Evolutionary conservation across 30 jellyfish, hydroid and myxozoan genomes (phyloP), one percentile per base, ranked within the genome.

Genomic region (Rhopilema esculentum): DNA sequence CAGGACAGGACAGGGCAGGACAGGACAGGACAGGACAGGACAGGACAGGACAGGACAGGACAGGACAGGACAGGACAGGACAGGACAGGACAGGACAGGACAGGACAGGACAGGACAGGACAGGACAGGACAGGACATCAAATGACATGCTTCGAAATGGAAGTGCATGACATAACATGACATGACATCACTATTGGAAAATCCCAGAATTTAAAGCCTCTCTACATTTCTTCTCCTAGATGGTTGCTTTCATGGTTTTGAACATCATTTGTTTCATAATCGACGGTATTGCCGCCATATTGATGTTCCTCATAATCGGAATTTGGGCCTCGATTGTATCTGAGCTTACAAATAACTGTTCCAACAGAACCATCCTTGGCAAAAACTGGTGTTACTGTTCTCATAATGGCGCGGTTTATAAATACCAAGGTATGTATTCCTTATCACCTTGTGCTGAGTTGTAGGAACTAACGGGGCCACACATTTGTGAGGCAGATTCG

Each of bases 201-300:
- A n/a, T n/a, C n/a, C n/a, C n/a, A n/a, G n/a, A n/a, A n/a, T n/a
- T n/a, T n/a, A n/a, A n/a, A n/a, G n/a, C n/a, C n/a, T n/a, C n/a
- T 40, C 12, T 40, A 40, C 6, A 40, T 40, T 40, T 40, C 57
- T n/a, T n/a, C n/a, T 51, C 27, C 17, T 49, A 92, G 98, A 92
- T 92, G 98, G 84, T 92, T 72, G 97, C 95, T 0, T 92, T 86
- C 89, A 92, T 80, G 98, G 97, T 92, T 8, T 67, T 92, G 33
- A 92, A 92, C 89, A 92, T 92, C 92, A 81, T 92, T 23, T 75
- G 93, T 23, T 92, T 87, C 80, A 49, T 92, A 2, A 63, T 92
- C 0, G 91, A 88, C 53, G 95, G 97, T 16, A 66, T 92, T 1
- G 98, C 94, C 8, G 77, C 97, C 0, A 77, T 87, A 27, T 75